These are phyloP conservation scores for Amyelois transitella DNA, from an alignment of 1,140 invertebrate species.

Conservation along the genomic window DNA sequence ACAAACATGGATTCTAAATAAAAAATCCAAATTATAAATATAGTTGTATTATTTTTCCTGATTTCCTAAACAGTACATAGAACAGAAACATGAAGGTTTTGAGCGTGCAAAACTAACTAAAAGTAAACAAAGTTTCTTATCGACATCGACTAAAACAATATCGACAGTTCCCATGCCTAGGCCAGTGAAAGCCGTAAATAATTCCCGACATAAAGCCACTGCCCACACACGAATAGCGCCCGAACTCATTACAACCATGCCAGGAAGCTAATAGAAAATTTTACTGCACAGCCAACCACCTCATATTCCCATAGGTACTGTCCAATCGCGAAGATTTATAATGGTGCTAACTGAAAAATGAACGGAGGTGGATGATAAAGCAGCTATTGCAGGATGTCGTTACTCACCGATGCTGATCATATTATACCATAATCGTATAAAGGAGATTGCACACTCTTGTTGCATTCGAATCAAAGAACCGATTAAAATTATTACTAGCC, in stretches of 20 bases:
- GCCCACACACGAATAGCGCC: neutral
- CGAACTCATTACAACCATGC: neutral
- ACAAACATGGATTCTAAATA: conserved; percentile 70
- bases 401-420: neutral
- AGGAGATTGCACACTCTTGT: neutral
- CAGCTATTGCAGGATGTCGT: neutral
- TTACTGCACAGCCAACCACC: neutral
- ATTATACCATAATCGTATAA: neutral
- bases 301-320: neutral
- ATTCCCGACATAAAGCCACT: neutral
- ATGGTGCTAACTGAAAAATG: neutral
- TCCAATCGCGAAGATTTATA: neutral
- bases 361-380: neutral
- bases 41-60: conserved; percentile 16
- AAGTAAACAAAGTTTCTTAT: too few relatives aligned
- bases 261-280: neutral
- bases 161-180: too few relatives aligned
- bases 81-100: too few relatives aligned
- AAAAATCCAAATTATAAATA: conserved; percentile 58
- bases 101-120: too few relatives aligned
- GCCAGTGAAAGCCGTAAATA: neutral
- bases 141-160: too few relatives aligned
- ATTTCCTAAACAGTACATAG: too few relatives aligned
- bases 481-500: neutral
- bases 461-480: neutral